Evolutionary conservation across 2,888 invertebrate species (phyloP).

Genomic region (Pteria penguin): DNA sequence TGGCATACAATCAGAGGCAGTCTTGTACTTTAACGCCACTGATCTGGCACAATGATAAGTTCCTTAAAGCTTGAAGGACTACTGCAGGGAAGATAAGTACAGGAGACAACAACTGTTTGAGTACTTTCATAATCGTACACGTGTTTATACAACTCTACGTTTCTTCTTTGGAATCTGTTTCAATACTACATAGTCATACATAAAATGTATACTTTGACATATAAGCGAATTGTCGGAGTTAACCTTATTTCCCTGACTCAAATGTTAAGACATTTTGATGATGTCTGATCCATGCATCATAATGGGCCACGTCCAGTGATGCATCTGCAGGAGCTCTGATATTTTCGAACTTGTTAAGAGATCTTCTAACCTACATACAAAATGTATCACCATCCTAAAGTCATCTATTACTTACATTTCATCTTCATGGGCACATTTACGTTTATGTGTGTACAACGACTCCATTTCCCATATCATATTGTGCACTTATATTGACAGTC

Average conservation of each 20-base stretch:
- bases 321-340: background rate
- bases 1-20: background rate
- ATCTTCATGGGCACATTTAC: too few relatives aligned
- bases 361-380: too few relatives aligned
- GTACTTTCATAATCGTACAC: background rate
- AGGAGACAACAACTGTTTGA: background rate
- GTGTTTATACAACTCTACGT: background rate
- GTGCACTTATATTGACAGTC: background rate
- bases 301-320: background rate
- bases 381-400: too few relatives aligned
- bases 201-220: too few relatives aligned
- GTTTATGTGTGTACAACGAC: too few relatives aligned
- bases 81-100: background rate
- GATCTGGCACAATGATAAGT: background rate
- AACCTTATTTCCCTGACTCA: constrained; percentile 6
- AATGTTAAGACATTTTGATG: background rate
- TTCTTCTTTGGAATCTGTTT: too few relatives aligned
- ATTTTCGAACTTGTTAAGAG: background rate
- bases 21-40: constrained; percentile 1
- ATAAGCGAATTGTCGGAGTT: too few relatives aligned
- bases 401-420: too few relatives aligned
- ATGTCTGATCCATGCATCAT: background rate
- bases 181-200: too few relatives aligned
- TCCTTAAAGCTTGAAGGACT: background rate
- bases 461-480: background rate